Base-by-base conservation (phyloP, 2,797 vertebrate species). In the Mormyrus hasselquistii region DNA sequence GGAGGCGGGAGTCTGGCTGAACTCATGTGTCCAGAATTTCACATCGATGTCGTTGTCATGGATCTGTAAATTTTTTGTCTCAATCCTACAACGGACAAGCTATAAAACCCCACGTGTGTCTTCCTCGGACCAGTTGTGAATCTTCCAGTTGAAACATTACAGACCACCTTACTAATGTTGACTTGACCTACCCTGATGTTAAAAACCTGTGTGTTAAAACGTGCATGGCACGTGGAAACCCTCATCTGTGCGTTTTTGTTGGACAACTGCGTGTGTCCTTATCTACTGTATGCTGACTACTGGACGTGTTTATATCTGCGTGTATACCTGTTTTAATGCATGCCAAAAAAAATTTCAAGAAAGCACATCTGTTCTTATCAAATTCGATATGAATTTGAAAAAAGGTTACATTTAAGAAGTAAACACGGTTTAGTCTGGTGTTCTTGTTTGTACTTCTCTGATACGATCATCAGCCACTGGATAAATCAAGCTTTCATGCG, bases 251-350 rank as follows among this genome's bases (percentile, higher is more conserved):
- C 84, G 41, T 90, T 91, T 93, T 89, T 88, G 1, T 59, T 22
- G 10, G 91, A 90, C 93, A 50, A 5, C 90, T 91, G 90, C 93
- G 90, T 94, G 89, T 92, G 92, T 90, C 88, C 91, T 92, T 93
- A 89, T 90, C 55, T 0, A 53, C 62, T 76, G 84, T 86, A 73
- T 86, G 59, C 44, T 44, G 47, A 59, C 62, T 85, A 29, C 38
- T 38, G 84, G 50, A 87, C 47, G 87, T 89, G 85, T 85, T 57
- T 55, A 88, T 82, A 41, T 91, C 16, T 53, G 82, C 84, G 50
- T 86, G 53, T 89, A 0, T 92, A 88, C 90, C 88, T 90, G 90
- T 92, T 93, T 93, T 92, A 91, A 93, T 96, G 96, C 96, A 96
- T 96, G 96, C 95, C 95, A 96, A 96, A 96, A 88, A 53, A 57